These are phyloP conservation scores for Drosophila littoralis DNA, from an alignment of 1,140 invertebrate species.

Conservation along the genomic window DNA sequence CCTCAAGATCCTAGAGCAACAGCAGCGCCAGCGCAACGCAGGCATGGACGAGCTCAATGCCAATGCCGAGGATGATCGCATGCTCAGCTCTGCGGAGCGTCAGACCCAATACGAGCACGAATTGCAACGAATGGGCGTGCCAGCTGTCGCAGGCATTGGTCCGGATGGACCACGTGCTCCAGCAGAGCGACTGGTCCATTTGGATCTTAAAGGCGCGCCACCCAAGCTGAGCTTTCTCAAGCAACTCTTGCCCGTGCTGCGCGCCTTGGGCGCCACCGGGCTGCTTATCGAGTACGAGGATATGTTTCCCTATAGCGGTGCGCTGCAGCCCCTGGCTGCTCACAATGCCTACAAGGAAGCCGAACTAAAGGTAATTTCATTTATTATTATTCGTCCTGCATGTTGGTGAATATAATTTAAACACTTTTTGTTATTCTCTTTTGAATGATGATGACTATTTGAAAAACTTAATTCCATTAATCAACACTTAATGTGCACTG, in stretches of 20 bases:
- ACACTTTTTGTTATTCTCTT: too few species aligned
- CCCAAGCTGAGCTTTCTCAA: slow-evolving; percentile 88
- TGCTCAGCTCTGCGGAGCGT: slow-evolving; percentile 74
- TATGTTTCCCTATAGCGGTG: slow-evolving; percentile 96
- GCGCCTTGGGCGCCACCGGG: slow-evolving; percentile 92
- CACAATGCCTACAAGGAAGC: slow-evolving; percentile 90
- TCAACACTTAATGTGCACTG: too few species aligned
- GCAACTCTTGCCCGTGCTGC: slow-evolving; percentile 90
- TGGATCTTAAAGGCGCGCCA: slow-evolving; percentile 96
- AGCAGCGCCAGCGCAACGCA: slow-evolving; percentile 70
- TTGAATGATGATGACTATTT: too few species aligned
- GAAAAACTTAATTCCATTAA: too few species aligned
- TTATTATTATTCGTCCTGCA: too few species aligned
- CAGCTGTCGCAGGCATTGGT: slow-evolving; percentile 74
- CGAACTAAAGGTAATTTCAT: slow-evolving; percentile 62
- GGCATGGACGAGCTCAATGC: slow-evolving; percentile 73
- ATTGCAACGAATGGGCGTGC: slow-evolving; percentile 80
- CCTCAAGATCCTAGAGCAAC: slow-evolving; percentile 76
- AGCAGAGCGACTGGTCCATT: slow-evolving; percentile 88
- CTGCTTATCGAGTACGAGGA: slow-evolving; percentile 98
- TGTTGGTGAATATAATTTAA: too few species aligned
- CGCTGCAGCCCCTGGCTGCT: slow-evolving; percentile 88
- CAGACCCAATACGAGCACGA: slow-evolving; percentile 82
- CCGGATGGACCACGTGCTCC: slow-evolving; percentile 81
- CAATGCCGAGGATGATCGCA: slow-evolving; percentile 74